Conservation (phyloP, 2,888 invertebrate genomes). For the Tenthredo notha region DNA sequence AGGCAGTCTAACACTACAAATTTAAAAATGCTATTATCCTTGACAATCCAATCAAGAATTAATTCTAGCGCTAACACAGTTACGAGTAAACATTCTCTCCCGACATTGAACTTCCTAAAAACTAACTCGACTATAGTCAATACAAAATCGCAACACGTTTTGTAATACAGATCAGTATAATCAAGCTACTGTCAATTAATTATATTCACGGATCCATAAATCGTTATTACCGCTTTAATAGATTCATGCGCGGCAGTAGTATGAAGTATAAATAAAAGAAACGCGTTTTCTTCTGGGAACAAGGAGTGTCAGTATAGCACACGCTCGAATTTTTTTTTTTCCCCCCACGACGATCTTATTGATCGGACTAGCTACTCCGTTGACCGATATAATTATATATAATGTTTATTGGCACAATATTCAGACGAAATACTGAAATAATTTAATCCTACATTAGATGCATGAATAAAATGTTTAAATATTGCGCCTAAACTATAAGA, state of each 20-base stretch:
- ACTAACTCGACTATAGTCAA: neutral
- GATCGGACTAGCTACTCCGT: neutral
- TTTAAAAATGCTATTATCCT: slow-evolving; percentile 5
- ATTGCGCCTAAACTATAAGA: neutral
- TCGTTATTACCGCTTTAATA: neutral
- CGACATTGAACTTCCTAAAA: neutral
- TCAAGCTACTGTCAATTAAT: neutral
- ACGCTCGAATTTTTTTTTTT: neutral
- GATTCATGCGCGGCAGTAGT: neutral
- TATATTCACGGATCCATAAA: neutral
- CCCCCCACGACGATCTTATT: slow-evolving; percentile 19
- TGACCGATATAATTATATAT: neutral
- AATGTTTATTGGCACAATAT: neutral
- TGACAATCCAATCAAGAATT: neutral
- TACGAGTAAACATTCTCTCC: neutral
- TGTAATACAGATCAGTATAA: neutral
- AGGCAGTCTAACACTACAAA: neutral
- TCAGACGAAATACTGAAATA: neutral
- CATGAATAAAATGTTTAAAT: neutral
- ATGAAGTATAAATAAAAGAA: neutral
- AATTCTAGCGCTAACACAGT: neutral
- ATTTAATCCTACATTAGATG: neutral
- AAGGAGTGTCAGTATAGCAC: neutral
- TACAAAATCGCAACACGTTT: neutral
- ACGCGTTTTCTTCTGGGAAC: neutral